Percentiles rank a stretch among this genome's conserved stretches.
Conservation (phyloP, 2,888 invertebrate species). For the Apotomis turbidana region DNA sequence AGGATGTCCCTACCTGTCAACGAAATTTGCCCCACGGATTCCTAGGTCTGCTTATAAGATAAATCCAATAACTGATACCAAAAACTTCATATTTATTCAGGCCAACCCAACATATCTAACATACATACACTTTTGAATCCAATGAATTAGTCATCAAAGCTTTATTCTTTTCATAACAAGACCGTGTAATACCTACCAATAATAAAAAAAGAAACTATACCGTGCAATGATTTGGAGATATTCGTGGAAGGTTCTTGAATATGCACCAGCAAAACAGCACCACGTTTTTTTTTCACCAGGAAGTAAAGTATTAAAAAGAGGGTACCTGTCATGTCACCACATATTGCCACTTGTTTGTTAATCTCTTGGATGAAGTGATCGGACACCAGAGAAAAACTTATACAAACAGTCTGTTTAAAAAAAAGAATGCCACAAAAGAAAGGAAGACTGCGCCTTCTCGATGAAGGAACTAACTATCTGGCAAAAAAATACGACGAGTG, state of each 20-base stretch:
- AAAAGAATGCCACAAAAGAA: constrained; percentile 51
- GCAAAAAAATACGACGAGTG: constrained; percentile 56
- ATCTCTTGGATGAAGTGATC: neutral
- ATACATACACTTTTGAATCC: neutral
- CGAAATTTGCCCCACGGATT: too few species aligned
- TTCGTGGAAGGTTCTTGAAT: constrained; percentile 36
- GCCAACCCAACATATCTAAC: neutral
- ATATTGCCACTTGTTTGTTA: constrained; percentile 14
- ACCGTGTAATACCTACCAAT: neutral
- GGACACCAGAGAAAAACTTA: neutral
- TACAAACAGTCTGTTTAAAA: constrained; percentile 12
- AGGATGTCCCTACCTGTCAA: too few species aligned
- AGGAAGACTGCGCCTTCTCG: constrained; percentile 63
- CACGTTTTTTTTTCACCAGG: constrained; percentile 35
- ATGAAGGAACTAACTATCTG: constrained; percentile 71
- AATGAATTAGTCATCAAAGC: constrained; percentile 30
- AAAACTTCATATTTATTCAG: neutral
- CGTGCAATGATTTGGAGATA: neutral
- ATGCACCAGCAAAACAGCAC: constrained; percentile 13
- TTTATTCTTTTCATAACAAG: neutral
- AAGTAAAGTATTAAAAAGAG: constrained; percentile 35
- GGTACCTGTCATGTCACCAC: constrained; percentile 35
- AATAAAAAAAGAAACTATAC: neutral
- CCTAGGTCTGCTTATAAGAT: constrained; percentile 25
- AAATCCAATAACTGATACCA: constrained; percentile 1